Evolutionary conservation across 1,140 invertebrate species (phyloP), one percentile per base, ranked within the genome.

Genomic region (Drosophila paulistorum): DNA sequence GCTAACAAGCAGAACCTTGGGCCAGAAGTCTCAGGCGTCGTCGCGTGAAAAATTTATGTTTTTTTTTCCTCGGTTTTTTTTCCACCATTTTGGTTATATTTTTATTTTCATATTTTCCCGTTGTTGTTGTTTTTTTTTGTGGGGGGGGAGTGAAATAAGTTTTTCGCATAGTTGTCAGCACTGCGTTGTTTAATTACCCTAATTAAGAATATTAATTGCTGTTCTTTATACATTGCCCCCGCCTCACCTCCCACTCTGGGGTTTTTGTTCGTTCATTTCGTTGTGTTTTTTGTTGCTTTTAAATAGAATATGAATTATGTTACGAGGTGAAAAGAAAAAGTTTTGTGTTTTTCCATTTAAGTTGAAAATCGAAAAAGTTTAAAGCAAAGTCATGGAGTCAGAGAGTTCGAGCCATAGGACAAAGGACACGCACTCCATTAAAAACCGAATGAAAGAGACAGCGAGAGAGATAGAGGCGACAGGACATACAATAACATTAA

Each of bases 131-230:
- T 48, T 66, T 62, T 20, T 48, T 10, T 39, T 17, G 17, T 17
- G 17, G 17, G 17, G 17, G 23, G 72, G 33, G 26, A 68, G 37
- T 45, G 41, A 73, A 37, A 57, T 42, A 48, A 77, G 67, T 71
- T 86, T 83, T 83, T 90, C 77, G 85, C 80, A 90, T 90, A 83
- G 89, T 86, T 91, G 90, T 90, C 90, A 91, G 90, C 74, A 82
- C 79, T 74, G 73, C 81, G 81, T 74, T 91, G 86, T 87, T 90
- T 87, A 91, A 91, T 91, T 91, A 90, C 79, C 79, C 90, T 90
- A 91, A 91, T 91, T 91, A 91, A 90, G 90, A 91, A 84, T 86
- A 91, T 91, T 90, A 91, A 91, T 91, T 90, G 89, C 86, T 77
- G 45, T 51, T 51, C 45, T 51, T 51, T 51, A 51, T 51, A 51